A percentile compares a stretch with the other conserved stretches of the same genome.
These are phyloP conservation scores for Cryptocheilus praepositus DNA, from an alignment of 2,888 invertebrate genomes.

Conservation along the genomic window DNA sequence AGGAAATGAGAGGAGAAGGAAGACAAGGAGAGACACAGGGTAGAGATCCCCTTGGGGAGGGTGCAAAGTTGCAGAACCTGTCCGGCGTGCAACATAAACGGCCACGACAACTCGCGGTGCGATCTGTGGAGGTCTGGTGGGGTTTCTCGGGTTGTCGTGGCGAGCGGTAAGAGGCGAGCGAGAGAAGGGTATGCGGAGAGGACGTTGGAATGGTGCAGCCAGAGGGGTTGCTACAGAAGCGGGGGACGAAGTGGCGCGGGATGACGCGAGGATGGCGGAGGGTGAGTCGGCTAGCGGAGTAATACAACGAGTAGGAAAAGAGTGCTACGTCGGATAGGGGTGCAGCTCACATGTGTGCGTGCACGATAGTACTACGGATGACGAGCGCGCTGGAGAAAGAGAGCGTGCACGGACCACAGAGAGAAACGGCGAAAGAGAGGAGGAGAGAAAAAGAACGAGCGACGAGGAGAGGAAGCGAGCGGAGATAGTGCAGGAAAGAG, in stretches of 20 bases:
- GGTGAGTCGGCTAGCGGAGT: constrained; percentile 1
- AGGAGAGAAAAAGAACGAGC: not conserved
- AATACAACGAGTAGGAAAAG: constrained; percentile 16
- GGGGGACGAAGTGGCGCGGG: no score
- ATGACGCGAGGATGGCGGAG: not conserved
- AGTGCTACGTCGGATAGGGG: constrained; percentile 10
- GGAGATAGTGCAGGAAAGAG: not conserved
- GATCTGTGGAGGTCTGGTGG: constrained; percentile 11
- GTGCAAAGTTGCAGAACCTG: constrained; percentile 4
- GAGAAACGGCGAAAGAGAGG: constrained; percentile 6
- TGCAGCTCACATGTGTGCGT: constrained; percentile 6
- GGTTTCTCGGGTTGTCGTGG: constrained; percentile 5
- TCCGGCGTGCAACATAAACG: constrained; percentile 18
- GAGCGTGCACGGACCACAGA: constrained; percentile 12
- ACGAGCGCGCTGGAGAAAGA: constrained; percentile 16
- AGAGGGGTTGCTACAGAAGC: constrained; percentile 1
- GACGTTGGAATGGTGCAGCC: not conserved
- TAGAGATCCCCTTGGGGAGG: not conserved
- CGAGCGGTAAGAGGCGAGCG: not conserved
- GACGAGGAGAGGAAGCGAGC: constrained; percentile 8
- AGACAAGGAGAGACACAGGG: not conserved
- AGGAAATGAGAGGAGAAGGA: not conserved
- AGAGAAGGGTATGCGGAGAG: not conserved
- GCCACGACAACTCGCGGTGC: constrained; percentile 18
- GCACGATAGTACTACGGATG: constrained; percentile 8